A percentile compares a stretch with the other conserved stretches of the same genome.
Evolutionary conservation across 2,113 vertebrate genomes (phyloP).

Genomic region (Sceloporus undulatus): DNA sequence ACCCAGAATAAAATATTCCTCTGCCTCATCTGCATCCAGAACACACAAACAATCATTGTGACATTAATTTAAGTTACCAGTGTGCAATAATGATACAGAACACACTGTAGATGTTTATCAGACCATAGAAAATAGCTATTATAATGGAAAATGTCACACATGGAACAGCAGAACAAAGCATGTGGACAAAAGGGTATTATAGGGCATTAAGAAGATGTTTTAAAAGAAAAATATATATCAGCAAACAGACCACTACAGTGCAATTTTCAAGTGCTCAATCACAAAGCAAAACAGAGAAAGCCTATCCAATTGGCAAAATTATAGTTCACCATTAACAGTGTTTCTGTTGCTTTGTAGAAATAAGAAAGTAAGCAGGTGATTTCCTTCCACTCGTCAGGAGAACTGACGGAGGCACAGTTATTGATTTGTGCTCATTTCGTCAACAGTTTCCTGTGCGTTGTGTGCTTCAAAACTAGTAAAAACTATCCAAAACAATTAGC

Average conservation of each 20-base stretch:
- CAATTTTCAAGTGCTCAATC: fast-evolving
- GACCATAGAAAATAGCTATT: conserved; percentile 3
- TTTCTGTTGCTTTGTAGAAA: background rate
- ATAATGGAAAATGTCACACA: background rate
- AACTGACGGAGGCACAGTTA: background rate
- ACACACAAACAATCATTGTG: background rate
- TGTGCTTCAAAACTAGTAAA: background rate
- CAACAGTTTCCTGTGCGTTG: background rate
- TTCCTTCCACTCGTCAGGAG: background rate
- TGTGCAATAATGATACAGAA: background rate
- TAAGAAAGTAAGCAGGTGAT: background rate
- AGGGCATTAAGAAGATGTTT: background rate
- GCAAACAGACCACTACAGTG: background rate
- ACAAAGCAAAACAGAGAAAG: background rate
- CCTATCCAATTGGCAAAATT: background rate
- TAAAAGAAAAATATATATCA: background rate
- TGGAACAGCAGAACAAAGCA: background rate
- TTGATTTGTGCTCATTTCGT: background rate
- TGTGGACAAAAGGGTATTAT: background rate
- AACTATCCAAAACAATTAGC: background rate
- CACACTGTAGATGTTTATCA: background rate
- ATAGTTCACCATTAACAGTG: background rate
- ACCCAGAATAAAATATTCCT: background rate
- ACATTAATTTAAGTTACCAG: conserved; percentile 10
- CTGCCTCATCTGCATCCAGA: background rate